Evolutionary conservation across 2,888 invertebrate genomes (phyloP), one percentile per base, ranked within the genome.

Genomic region (Panopea generosa): DNA sequence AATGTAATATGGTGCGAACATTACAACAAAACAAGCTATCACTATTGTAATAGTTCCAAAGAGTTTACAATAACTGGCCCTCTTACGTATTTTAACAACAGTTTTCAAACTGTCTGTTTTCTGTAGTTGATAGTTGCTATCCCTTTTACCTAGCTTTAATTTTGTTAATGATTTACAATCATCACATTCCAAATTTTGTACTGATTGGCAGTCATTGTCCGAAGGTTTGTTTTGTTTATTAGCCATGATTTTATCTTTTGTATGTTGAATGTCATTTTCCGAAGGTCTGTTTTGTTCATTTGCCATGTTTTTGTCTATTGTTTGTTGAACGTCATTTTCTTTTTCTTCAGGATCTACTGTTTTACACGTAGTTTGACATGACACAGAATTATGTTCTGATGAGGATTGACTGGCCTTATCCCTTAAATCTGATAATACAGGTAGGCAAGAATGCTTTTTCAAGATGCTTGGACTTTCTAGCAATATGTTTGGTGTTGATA

Each of bases 1-100:
- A 27, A 85, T 68, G 63, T 84, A 81, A 56, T 79, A 84, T 18
- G 86, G 85, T 1, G 84, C 83, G 81, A 84, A 86, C 86, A 86
- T 86, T 4, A 85, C 20, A 50, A 86, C 73, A 50, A 82, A 84
- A 70, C 77, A 83, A 4, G 74, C 27, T 49, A 85, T 83, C 2
- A 85, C 84, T 40, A 83, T 77, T 11, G 77, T 82, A 16, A 85
- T 78, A 16, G 86, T 86, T 40, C 86, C 82, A 68, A 85, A 82
- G 26, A 84, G 82, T 73, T 78, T 81, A 50, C 80, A 83, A 29
- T 73, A 73, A 45, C 47, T 69, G n/a, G 57, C 47, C 29, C 49
- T 66, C 45, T 57, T 69, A 33, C 57, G 65, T 14, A 59, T 60
- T 18, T n/a, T 26, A 14, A 33, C 18, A n/a, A 53, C 33, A 33